Conservation (phyloP, 2,113 vertebrate genomes). For the Bothrops jararaca region DNA sequence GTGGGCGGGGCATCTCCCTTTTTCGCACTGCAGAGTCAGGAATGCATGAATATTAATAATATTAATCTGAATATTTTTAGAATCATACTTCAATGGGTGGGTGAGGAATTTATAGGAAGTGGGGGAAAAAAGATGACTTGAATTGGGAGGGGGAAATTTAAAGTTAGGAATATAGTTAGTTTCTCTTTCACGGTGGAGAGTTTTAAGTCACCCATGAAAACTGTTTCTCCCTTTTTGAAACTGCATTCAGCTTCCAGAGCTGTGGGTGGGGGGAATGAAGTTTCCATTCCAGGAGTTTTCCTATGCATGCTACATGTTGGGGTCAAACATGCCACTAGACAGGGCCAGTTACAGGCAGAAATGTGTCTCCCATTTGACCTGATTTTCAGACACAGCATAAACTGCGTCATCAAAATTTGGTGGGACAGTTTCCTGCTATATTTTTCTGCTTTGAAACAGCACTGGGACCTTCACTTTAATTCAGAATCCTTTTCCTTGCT, state of each 20-base stretch:
- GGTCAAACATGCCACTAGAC: not conserved
- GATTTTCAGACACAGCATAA: not conserved
- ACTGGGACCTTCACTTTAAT: not conserved
- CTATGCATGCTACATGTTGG: not conserved
- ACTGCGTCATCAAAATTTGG: not conserved
- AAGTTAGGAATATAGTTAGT: not conserved
- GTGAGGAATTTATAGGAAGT: not conserved
- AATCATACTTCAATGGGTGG: slow-evolving; percentile 2
- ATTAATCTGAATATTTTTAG: slow-evolving; percentile 24
- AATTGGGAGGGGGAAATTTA: not conserved
- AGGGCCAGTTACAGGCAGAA: not conserved
- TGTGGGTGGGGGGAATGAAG: not conserved
- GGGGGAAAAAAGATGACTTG: not conserved
- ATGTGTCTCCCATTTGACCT: not conserved
- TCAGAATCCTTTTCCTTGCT: not conserved
- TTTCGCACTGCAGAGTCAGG: not conserved
- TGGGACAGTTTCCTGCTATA: not conserved
- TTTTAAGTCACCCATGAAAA: not conserved
- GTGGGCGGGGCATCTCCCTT: not conserved
- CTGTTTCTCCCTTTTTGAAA: not conserved
- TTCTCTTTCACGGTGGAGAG: not conserved
- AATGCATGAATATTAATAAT: slow-evolving; percentile 25
- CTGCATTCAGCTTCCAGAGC: not conserved
- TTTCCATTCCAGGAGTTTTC: not conserved
- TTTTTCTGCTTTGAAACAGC: not conserved